phyloP scores from a whole-genome alignment of 2,113 vertebrate species.

The Trematocara marginatum region DNA sequence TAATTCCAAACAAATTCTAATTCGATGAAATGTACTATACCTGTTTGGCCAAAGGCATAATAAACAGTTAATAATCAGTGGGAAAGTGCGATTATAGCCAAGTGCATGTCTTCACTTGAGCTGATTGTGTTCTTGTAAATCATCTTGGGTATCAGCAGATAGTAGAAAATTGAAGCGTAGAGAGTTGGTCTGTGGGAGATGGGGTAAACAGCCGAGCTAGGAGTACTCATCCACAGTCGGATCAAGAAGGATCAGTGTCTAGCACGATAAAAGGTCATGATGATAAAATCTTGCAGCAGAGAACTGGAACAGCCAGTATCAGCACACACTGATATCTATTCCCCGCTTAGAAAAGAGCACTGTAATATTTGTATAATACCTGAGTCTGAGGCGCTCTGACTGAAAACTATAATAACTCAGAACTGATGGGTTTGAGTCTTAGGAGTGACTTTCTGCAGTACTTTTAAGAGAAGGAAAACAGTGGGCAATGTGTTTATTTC shows the following conservation, averaged over 20 bases:
- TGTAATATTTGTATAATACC: not conserved
- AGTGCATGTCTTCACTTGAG: not conserved
- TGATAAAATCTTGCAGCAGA: not conserved
- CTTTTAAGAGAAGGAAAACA: not conserved
- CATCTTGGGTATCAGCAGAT: not conserved
- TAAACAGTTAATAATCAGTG: not conserved
- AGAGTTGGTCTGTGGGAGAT: not conserved
- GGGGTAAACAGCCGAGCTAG: not conserved
- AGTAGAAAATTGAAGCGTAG: not conserved
- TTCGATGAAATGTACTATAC: not conserved
- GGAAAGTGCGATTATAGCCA: not conserved
- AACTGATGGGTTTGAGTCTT: not conserved
- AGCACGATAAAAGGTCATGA: not conserved
- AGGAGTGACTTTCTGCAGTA: not conserved
- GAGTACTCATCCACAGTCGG: not conserved
- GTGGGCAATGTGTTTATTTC: not conserved
- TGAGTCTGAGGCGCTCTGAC: not conserved
- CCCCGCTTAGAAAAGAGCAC: not conserved
- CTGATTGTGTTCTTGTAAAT: not conserved
- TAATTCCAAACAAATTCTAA: not conserved
- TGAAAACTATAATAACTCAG: not conserved
- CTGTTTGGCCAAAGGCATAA: not conserved
- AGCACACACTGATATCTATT: not conserved
- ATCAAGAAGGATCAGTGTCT: constrained; percentile 11
- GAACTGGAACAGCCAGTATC: not conserved